Evolutionary conservation across 2,113 vertebrate species (phyloP), one percentile per base, ranked within the genome.

Genomic region (Cyprinodon variegatus): DNA sequence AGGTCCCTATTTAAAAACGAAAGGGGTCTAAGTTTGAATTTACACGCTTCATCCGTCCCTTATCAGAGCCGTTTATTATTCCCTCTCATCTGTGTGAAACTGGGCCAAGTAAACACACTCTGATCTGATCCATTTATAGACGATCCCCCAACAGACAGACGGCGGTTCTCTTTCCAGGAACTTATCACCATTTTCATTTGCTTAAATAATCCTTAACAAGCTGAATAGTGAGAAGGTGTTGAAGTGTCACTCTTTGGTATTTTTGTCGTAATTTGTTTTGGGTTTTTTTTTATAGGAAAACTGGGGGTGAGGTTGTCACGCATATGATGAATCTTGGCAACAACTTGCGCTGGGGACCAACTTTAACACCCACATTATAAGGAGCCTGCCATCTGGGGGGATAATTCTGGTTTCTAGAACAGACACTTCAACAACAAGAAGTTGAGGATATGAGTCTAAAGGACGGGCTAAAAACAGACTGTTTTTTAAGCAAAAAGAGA

Each of bases 221-320:
- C 53, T 11, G 1, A 40, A 74, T 61, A 15, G 8, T 3, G 61
- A 65, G 41, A 13, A 76, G 46, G 62, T 41, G 22, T 64, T 37
- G 65, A 62, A 37, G 37, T 17, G 15, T 62, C 4, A 3, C 61
- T 38, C 36, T 5, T 22, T 11, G 39, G 46, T 46, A 43, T 36
- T 67, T 45, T 39, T 63, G 43, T 29, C 59, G 50, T 2, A 13
- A 39, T 61, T 66, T 62, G 14, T 75, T 40, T 84, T 48, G 72
- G 60, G 20, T 3, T 10, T n/a, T 9, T 70, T 77, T 66, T 15
- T 81, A 68, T 76, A 83, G 74, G 1, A 40, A 60, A 61, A 45
- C 65, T 65, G 74, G 74, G 38, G 65, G 79, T 36, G 65, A 67
- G 37, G 65, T 6, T 76, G 82, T 84, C 73, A 77, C 81, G 76